phyloP scores from a whole-genome alignment of 2,113 vertebrate genomes.

The Rhynchopsitta pachyrhyncha region DNA sequence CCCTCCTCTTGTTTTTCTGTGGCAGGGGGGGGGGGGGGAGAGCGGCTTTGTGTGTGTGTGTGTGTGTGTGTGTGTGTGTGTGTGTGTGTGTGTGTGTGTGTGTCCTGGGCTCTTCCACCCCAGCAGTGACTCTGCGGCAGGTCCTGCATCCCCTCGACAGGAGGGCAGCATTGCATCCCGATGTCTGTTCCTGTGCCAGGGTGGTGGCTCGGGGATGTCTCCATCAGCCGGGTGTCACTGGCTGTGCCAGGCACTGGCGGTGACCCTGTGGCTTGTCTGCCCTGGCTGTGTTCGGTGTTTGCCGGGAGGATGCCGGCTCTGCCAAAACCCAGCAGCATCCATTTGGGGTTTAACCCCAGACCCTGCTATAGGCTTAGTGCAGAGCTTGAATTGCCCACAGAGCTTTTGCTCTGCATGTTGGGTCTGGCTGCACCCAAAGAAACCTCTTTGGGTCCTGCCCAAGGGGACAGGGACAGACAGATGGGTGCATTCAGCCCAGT shows the following conservation, averaged over 20 bases:
- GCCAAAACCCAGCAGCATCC: not conserved
- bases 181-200: not conserved
- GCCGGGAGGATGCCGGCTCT: not conserved
- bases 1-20: not conserved
- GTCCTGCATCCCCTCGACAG: not conserved
- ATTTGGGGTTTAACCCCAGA: rapidly evolving
- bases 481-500: rapidly evolving
- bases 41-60: rapidly evolving
- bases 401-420: rapidly evolving
- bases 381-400: not conserved
- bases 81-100: no score
- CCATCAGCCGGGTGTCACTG: not conserved
- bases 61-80: rapidly evolving
- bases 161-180: not conserved
- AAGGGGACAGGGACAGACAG: not conserved
- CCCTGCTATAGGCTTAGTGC: rapidly evolving
- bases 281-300: rapidly evolving
- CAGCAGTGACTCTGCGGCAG: rapidly evolving
- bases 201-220: not conserved
- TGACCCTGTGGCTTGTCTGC: not conserved
- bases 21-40: not conserved
- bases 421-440: not conserved
- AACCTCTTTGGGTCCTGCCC: rapidly evolving
- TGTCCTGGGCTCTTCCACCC: not conserved
- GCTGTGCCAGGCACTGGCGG: not conserved